phyloP scores from a whole-genome alignment of 2,888 invertebrate species.

The Campoplex capitator region DNA sequence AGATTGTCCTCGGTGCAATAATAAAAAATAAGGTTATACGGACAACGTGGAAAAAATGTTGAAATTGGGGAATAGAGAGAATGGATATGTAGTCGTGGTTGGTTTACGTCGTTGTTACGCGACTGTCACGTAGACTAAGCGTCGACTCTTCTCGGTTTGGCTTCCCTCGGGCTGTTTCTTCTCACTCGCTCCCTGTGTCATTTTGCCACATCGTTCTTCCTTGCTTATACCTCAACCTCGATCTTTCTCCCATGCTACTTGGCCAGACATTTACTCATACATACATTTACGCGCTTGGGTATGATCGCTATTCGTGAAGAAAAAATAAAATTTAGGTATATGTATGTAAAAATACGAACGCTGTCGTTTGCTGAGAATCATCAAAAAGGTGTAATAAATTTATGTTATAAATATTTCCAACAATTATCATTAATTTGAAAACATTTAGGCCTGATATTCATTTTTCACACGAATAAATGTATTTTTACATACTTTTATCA shows the following conservation, averaged over 20 bases:
- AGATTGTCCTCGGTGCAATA: conserved; percentile 13
- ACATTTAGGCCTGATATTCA: too few species aligned
- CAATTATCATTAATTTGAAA: too few species aligned
- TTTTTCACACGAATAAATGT: too few species aligned
- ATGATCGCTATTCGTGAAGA: conserved; percentile 17
- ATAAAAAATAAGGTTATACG: neutral
- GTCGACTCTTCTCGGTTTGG: conserved; percentile 60
- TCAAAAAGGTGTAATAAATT: too few species aligned
- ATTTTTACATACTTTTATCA: too few species aligned
- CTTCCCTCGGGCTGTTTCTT: conserved; percentile 37
- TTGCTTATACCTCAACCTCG: conserved; percentile 43
- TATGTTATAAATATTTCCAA: too few species aligned
- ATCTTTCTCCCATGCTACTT: conserved; percentile 57
- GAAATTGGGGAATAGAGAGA: conserved; percentile 63
- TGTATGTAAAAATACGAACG: too few species aligned
- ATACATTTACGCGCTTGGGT: conserved; percentile 31
- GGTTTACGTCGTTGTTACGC: conserved; percentile 27
- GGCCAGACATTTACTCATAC: conserved; percentile 51
- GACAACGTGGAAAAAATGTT: conserved; percentile 5
- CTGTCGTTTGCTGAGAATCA: too few species aligned
- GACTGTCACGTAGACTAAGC: conserved; percentile 58
- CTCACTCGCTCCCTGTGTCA: conserved; percentile 47
- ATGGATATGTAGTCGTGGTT: conserved; percentile 43
- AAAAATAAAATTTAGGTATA: neutral
- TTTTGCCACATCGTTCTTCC: conserved; percentile 52